phyloP scores from a whole-genome alignment of 2,888 invertebrate genomes.

The Sclerodermus sp. region DNA sequence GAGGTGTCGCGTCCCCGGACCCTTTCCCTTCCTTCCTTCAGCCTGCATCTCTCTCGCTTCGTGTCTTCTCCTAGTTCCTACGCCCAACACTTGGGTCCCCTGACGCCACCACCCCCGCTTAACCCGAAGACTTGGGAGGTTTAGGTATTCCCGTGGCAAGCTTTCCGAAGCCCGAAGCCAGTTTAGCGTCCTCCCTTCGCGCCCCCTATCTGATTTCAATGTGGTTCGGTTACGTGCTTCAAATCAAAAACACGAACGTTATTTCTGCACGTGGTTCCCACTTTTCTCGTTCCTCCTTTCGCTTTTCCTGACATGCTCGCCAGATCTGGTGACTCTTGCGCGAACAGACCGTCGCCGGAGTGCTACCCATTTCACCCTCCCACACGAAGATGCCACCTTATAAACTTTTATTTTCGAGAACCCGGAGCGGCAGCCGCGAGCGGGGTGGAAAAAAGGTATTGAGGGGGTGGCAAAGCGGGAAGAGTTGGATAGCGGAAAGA shows the following conservation, averaged over 20 bases:
- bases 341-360: conserved; percentile 11
- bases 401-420: conserved; percentile 49
- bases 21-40: not conserved
- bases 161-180: conserved; percentile 39
- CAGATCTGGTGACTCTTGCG: not conserved
- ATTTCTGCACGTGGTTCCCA: conserved; percentile 44
- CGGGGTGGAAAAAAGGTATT: conserved; percentile 9
- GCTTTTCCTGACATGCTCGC: not conserved
- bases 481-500: conserved; percentile 2
- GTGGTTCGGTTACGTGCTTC: conserved; percentile 53
- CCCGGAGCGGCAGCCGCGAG: conserved; percentile 12
- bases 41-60: conserved; percentile 7
- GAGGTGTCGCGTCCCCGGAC: conserved; percentile 20
- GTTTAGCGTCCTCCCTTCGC: conserved; percentile 43
- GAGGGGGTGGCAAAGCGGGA: not conserved
- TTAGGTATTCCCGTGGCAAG: conserved; percentile 43
- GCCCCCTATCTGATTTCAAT: conserved; percentile 52
- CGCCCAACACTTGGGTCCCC: too few species aligned
- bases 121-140: too few species aligned
- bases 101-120: too few species aligned
- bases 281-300: conserved; percentile 30
- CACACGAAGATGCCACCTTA: conserved; percentile 40
- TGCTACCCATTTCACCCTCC: not conserved
- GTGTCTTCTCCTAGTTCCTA: too few species aligned
- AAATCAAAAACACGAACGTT: conserved; percentile 52